These are phyloP conservation scores for Trachymyrmex cornetzi DNA, from an alignment of 1,140 invertebrate species.

Conservation along the genomic window DNA sequence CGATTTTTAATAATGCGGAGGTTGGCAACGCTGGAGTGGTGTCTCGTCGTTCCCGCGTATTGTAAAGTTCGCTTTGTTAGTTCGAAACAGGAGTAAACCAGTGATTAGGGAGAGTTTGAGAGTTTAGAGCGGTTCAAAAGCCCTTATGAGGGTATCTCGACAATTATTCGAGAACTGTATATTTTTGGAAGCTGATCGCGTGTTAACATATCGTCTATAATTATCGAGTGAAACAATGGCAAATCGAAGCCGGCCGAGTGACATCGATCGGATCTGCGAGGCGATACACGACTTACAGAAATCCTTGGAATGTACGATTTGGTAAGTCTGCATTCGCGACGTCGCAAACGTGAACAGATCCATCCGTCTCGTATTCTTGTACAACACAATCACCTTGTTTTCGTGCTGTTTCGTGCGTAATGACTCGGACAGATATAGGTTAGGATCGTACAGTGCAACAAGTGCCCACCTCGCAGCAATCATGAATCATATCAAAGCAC, in stretches of 20 bases:
- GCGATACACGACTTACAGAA: conserved; percentile 50
- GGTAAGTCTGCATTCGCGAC: conserved; percentile 66
- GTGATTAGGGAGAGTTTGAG: too few species aligned
- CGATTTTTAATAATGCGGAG: too few species aligned
- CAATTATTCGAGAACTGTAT: too few species aligned
- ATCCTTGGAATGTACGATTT: conserved; percentile 70
- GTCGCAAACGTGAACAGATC: neutral
- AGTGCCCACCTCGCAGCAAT: neutral
- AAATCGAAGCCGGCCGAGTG: neutral
- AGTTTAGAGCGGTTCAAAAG: too few species aligned
- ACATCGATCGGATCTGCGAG: conserved; percentile 41
- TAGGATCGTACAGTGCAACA: conserved; percentile 27
- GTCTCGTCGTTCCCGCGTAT: too few species aligned
- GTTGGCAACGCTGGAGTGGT: too few species aligned
- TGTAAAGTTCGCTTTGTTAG: too few species aligned
- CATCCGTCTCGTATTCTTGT: too few species aligned
- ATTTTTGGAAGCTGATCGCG: too few species aligned
- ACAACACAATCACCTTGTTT: neutral
- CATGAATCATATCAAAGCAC: neutral
- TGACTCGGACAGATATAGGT: conserved; percentile 30
- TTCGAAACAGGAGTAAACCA: too few species aligned
- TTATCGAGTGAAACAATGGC: neutral
- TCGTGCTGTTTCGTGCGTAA: neutral
- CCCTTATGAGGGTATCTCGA: too few species aligned
- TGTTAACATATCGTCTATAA: neutral